Evolutionary conservation across 2,888 invertebrate species (phyloP).

Genomic region (Asteroscopus sphinx): DNA sequence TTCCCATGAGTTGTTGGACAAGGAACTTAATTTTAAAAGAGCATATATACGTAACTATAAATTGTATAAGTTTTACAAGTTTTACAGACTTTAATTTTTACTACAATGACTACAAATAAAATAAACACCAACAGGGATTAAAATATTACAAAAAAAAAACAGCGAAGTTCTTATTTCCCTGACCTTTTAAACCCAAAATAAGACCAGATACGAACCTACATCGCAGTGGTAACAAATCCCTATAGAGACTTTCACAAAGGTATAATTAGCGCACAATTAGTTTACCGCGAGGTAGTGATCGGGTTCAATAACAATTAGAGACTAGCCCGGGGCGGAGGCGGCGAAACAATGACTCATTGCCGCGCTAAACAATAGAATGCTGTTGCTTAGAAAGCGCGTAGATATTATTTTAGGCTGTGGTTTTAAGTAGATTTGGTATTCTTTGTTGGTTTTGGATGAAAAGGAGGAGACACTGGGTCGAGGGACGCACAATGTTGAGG

Average conservation of each 20-base stretch:
- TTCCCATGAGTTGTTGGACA: no score
- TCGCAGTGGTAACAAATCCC: conserved; percentile 19
- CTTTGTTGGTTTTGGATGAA: conserved; percentile 20
- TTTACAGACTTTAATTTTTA: no score
- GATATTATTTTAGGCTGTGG: conserved; percentile 27
- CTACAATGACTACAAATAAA: no score
- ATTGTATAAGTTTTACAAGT: no score
- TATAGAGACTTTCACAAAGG: conserved; percentile 53
- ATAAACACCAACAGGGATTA: no score
- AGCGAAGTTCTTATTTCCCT: no score
- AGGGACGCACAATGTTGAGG: no score
- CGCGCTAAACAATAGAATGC: conserved; percentile 52
- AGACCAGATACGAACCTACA: background rate
- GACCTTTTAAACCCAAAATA: background rate
- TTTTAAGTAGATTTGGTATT: conserved; percentile 18
- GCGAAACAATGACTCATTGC: conserved; percentile 58
- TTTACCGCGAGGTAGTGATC: conserved; percentile 62
- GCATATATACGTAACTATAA: no score
- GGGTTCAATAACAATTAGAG: conserved; percentile 72
- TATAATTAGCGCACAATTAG: conserved; percentile 69
- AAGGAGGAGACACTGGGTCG: no score
- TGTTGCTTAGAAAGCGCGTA: conserved; percentile 52
- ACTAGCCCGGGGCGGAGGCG: conserved; percentile 37
- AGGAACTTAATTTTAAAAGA: no score
- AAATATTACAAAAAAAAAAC: no score